A percentile compares a stretch with the other conserved stretches of the same genome.
Conservation (phyloP, 2,113 vertebrate species). For the Balaeniceps rex region DNA sequence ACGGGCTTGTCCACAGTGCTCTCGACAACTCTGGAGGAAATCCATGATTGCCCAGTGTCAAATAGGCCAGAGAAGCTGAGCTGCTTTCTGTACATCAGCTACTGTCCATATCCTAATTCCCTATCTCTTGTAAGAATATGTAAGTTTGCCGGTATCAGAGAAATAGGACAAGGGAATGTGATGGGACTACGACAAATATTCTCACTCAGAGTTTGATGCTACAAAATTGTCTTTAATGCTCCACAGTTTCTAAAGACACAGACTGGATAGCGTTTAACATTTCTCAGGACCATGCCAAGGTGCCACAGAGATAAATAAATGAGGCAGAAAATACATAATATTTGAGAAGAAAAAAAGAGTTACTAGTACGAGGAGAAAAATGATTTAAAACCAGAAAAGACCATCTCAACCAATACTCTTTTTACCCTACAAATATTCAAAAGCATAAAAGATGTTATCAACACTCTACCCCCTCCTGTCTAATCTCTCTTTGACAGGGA, state of each 20-base stretch:
- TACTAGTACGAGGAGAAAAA: background rate
- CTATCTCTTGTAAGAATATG: background rate
- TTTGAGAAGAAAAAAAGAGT: background rate
- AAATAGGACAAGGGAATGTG: background rate
- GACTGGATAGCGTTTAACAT: background rate
- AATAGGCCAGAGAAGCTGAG: background rate
- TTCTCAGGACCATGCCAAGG: background rate
- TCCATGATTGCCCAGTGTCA: background rate
- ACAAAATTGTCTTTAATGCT: background rate
- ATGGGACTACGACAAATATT: background rate
- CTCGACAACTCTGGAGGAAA: slow-evolving; percentile 27
- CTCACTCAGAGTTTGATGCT: background rate
- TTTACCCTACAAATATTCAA: background rate
- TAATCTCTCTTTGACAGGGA: background rate
- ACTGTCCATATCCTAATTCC: background rate
- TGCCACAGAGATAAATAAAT: background rate
- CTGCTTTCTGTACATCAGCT: background rate
- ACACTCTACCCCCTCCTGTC: background rate
- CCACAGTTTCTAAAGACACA: background rate
- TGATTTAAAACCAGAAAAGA: background rate
- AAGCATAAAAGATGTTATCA: background rate
- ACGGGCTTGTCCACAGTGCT: slow-evolving; percentile 8
- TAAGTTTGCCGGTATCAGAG: background rate
- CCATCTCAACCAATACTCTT: background rate
- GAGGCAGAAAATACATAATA: background rate